phyloP scores from a whole-genome alignment of 2,888 invertebrate species.

The Trilocha varians region DNA sequence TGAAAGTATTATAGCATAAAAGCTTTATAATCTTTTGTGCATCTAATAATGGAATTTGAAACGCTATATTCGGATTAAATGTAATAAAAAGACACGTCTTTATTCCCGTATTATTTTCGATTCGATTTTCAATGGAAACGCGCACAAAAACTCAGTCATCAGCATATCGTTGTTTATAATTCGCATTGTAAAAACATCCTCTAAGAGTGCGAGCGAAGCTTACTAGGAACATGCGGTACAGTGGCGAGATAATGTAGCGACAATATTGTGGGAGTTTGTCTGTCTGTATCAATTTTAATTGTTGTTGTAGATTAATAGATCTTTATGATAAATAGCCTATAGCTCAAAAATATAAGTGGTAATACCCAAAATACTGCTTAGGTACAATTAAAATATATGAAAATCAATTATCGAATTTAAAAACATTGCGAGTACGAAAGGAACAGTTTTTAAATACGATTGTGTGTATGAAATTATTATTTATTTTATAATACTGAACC shows the following conservation, averaged over 20 bases:
- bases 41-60: too few species aligned
- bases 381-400: too few species aligned
- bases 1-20: too few species aligned
- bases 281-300: neutral
- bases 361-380: too few species aligned
- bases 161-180: conserved; percentile 56
- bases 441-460: neutral
- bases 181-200: conserved; percentile 63
- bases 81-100: neutral
- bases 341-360: too few species aligned
- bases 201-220: conserved; percentile 40
- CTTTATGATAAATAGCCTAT: too few species aligned
- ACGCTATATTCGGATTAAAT: too few species aligned
- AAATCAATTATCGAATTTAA: neutral
- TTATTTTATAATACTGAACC: too few species aligned
- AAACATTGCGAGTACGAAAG: neutral
- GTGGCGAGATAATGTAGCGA: conserved; percentile 22
- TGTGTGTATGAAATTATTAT: neutral
- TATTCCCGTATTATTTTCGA: neutral
- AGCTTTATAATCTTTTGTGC: too few species aligned
- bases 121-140: conserved; percentile 25
- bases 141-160: conserved; percentile 43
- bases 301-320: neutral
- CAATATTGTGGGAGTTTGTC: neutral
- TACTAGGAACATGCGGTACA: conserved; percentile 23